Evolutionary conservation across 2,888 invertebrate species (phyloP).

Genomic region (Chymomyza procnemis): DNA sequence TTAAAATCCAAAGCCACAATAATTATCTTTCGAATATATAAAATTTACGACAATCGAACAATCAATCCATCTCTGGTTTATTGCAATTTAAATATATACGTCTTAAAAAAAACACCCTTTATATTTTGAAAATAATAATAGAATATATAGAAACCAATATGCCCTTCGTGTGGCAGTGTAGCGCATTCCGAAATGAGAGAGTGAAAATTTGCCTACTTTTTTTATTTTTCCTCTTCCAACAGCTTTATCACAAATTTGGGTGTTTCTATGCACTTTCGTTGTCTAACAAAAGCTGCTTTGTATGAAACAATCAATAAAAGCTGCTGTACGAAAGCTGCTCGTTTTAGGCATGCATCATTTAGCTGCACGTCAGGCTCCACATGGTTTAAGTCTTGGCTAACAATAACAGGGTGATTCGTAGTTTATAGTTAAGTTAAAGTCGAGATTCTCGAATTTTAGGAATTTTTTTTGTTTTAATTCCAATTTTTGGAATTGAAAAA

Average conservation of each 20-base stretch:
- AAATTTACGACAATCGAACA: too few species aligned
- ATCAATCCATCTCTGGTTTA: too few species aligned
- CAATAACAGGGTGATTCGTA: conserved; percentile 1
- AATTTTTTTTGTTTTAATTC: too few species aligned
- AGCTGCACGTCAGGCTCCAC: neutral
- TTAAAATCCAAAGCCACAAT: too few species aligned
- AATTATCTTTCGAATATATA: too few species aligned
- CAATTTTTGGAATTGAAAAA: too few species aligned
- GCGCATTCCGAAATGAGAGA: neutral
- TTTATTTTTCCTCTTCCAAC: conserved; percentile 2
- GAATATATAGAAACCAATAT: too few species aligned
- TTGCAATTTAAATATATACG: too few species aligned
- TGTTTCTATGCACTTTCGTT: conserved; percentile 25
- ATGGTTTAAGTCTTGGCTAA: conserved; percentile 27
- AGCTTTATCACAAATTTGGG: conserved; percentile 14
- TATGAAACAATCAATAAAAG: neutral
- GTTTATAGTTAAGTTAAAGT: too few species aligned
- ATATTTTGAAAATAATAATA: too few species aligned
- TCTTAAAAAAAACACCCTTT: too few species aligned
- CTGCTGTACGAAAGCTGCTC: neutral
- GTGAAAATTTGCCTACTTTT: neutral
- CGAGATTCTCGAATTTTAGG: too few species aligned
- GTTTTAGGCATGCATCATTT: neutral
- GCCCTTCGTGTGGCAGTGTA: neutral
- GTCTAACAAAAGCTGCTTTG: neutral